Evolutionary conservation across 2,888 invertebrate genomes (phyloP), one percentile per base, ranked within the genome.

Genomic region (Diogma glabrata): DNA sequence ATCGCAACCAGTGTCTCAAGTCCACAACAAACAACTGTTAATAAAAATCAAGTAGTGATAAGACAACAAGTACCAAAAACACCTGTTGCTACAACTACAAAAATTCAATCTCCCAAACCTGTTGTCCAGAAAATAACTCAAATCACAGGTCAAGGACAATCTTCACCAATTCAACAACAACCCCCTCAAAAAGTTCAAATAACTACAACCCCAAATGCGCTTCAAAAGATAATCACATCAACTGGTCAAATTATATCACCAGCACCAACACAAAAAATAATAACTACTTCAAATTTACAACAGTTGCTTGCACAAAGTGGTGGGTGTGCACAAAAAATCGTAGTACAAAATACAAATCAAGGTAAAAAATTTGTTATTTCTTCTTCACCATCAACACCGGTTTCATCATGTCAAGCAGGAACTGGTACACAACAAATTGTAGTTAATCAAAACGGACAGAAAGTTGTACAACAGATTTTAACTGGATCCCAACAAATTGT

Each of bases 321-420:
- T 19, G n/a, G n/a, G n/a, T n/a, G n/a, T n/a, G 66, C 1, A 12
- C 68, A 69, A 51, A 70, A 70, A 51, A 57, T 70, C 50, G 52
- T 69, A 17, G 61, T 70, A 3, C 43, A 43, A 22, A 46, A 26
- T 46, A 22, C 22, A 16, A 46, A 24, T 45, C 67, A 70, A 53
- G 69, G 69, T 2, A 70, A 70, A 56, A 70, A 70, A 55, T 64
- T 70, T n/a, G 58, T 70, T 10, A 66, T 70, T 55, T 64, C 66
- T 36, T 17, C 47, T 47, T n/a, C 55, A 53, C 46, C 54, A 52
- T 30, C 52, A 30, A 22, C 52, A 45, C 20, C 53, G 47, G n/a
- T 24, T 24, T 22, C 50, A 16, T 20, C 20, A 9, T 17, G 24
- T 3, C 22, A 36, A 23, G 17, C 49, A 14, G 23, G 24, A 4